A percentile compares a stretch with the other conserved stretches of the same genome.
phyloP scores from a whole-genome alignment of 2,888 invertebrate species.

The Empis livida region DNA sequence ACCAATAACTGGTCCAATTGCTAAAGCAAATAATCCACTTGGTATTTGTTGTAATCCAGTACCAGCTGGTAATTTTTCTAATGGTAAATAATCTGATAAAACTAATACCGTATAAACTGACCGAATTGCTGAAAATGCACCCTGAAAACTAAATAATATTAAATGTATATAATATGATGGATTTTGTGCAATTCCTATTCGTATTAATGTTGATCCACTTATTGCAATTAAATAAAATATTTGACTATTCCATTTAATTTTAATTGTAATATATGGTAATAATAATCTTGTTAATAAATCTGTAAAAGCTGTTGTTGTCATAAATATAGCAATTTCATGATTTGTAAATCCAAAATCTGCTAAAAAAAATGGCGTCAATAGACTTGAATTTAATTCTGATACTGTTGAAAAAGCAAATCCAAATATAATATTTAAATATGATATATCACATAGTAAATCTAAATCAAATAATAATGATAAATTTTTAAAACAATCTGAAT shows the following conservation, averaged over 20 bases:
- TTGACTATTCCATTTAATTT: slow-evolving; percentile 49
- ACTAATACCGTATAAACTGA: slow-evolving; percentile 62
- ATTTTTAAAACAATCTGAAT: slow-evolving; percentile 26
- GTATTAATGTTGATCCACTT: slow-evolving; percentile 44
- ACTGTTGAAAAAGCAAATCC: slow-evolving; percentile 52
- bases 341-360: slow-evolving; percentile 43
- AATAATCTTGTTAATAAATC: slow-evolving; percentile 48
- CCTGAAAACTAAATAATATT: slow-evolving; percentile 39
- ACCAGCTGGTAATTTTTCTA: slow-evolving; percentile 56
- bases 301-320: slow-evolving; percentile 49
- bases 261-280: slow-evolving; percentile 47
- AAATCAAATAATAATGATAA: slow-evolving; percentile 49
- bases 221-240: slow-evolving; percentile 51
- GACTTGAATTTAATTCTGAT: slow-evolving; percentile 53
- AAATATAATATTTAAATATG: slow-evolving; percentile 52
- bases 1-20: slow-evolving; percentile 54
- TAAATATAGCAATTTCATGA: slow-evolving; percentile 45
- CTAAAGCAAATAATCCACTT: slow-evolving; percentile 48
- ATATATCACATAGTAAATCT: slow-evolving; percentile 47
- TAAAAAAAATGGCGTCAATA: slow-evolving; percentile 51
- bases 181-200: slow-evolving; percentile 41
- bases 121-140: slow-evolving; percentile 52
- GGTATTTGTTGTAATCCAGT: slow-evolving; percentile 54
- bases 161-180: slow-evolving; percentile 17
- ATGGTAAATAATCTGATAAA: slow-evolving; percentile 55